Conservation (phyloP, 2,113 vertebrate species). For the Sardina pilchardus region DNA sequence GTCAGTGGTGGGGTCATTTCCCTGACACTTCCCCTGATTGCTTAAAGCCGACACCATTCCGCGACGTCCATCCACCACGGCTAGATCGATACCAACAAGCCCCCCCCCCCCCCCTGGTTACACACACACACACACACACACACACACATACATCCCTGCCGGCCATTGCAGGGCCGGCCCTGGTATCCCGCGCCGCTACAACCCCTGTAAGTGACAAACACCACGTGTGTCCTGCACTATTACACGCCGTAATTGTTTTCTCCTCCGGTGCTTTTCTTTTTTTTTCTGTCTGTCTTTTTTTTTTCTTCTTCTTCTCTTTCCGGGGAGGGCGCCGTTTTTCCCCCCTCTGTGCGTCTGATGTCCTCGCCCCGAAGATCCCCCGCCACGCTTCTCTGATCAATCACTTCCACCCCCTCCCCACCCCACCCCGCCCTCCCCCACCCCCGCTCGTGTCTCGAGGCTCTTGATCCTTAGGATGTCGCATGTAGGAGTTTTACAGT, state of each 20-base stretch:
- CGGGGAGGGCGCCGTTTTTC: background rate
- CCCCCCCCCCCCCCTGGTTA: background rate
- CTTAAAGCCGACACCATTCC: slow-evolving; percentile 47
- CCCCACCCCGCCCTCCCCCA: no score
- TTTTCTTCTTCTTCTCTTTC: background rate
- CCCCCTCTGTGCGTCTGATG: slow-evolving; percentile 8
- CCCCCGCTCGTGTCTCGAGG: background rate
- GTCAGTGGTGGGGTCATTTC: slow-evolving; percentile 50
- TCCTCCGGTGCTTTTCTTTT: slow-evolving; percentile 34
- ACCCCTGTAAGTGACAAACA: slow-evolving; percentile 52
- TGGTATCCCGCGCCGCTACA: slow-evolving; percentile 22
- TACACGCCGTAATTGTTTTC: slow-evolving; percentile 65
- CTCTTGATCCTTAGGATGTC: background rate
- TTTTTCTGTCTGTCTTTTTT: background rate
- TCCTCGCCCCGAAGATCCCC: background rate
- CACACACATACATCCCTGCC: no score
- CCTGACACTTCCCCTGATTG: slow-evolving; percentile 54
- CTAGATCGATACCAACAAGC: slow-evolving; percentile 56
- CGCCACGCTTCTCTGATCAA: background rate
- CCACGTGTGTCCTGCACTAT: slow-evolving; percentile 57
- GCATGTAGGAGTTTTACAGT: background rate
- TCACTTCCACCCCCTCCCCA: background rate
- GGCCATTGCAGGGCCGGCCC: background rate
- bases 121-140: no score
- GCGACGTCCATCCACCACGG: slow-evolving; percentile 48